phyloP scores from a whole-genome alignment of 2,888 invertebrate genomes.

The Yponomeuta malinellus region DNA sequence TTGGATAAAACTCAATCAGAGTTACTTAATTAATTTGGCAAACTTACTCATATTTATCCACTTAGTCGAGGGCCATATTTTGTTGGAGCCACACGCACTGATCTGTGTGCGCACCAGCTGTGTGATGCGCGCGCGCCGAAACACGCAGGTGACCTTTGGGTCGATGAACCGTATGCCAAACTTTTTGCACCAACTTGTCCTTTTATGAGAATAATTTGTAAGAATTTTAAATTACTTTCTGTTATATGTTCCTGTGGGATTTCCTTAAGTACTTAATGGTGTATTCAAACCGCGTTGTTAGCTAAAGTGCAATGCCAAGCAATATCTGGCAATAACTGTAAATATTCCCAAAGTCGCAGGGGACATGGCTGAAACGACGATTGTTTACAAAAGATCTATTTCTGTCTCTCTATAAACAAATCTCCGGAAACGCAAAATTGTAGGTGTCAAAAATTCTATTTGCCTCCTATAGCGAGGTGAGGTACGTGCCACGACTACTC shows the following conservation, averaged over 20 bases:
- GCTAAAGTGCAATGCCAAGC: neutral
- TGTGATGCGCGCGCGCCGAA: conserved; percentile 36
- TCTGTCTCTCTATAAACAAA: conserved; percentile 36
- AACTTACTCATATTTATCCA: conserved; percentile 6
- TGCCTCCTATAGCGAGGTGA: conserved; percentile 37
- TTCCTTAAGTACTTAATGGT: neutral
- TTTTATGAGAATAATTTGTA: neutral
- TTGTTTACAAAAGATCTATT: conserved; percentile 32
- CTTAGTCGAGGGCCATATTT: conserved; percentile 13
- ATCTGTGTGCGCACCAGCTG: conserved; percentile 27
- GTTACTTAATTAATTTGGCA: no score
- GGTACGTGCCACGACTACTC: conserved; percentile 16
- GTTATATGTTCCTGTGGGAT: neutral
- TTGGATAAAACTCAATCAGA: no score
- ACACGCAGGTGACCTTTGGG: conserved; percentile 40
- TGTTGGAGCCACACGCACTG: neutral
- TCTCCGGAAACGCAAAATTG: conserved; percentile 49
- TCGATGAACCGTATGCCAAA: conserved; percentile 36
- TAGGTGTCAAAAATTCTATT: conserved; percentile 51
- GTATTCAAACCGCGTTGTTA: conserved; percentile 5
- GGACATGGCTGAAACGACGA: conserved; percentile 20
- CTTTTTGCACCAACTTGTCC: neutral
- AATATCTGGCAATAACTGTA: conserved; percentile 17
- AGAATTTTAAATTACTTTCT: neutral
- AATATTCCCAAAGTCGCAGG: conserved; percentile 19